Evolutionary conservation across 2,888 invertebrate genomes (phyloP), one percentile per base, ranked within the genome.

Genomic region (Latheticus oryzae): DNA sequence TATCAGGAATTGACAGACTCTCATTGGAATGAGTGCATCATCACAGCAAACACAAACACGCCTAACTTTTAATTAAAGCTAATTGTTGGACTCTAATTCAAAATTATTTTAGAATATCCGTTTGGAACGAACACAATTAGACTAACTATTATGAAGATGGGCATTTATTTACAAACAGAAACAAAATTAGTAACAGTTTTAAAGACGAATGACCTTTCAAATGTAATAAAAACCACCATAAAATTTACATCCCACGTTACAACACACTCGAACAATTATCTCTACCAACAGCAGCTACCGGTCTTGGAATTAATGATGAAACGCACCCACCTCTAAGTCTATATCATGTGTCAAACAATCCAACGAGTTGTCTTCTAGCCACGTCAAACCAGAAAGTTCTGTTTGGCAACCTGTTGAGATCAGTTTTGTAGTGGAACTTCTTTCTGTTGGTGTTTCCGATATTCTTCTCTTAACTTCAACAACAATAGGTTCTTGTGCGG

Each of bases 401-500:
- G 84, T 84, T 73, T 85, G 85, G 32, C 84, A 82, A 28, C 79
- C 81, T 42, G 79, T 80, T 47, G 81, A 80, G 24, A 79, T 78
- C 51, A 73, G 67, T 60, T 72, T 74, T 23, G 63, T 62, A 47
- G 57, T 63, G 51, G 57, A 51, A 59, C 16, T 60, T 59, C 58
- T 59, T 37, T 62, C 45, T 58, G 64, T 52, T 12, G 63, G 52
- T n/a, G 68, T 63, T n/a, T 69, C 70, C n/a, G 78, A 68, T 50
- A 76, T 76, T 55, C 80, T 79, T 42, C 84, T 80, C 58, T 83
- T 79, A 35, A 85, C 82, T 76, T 85, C 85, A 40, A 85, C 82
- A 58, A 84, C 78, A 66, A 85, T 83, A 53, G 84, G 84, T 71
- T 85, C 85, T 66, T 82, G 80, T 57, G 84, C 83, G 66, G 81